These are phyloP conservation scores for Chouioia cunea DNA, from an alignment of 2,888 invertebrate genomes.

Conservation along the genomic window DNA sequence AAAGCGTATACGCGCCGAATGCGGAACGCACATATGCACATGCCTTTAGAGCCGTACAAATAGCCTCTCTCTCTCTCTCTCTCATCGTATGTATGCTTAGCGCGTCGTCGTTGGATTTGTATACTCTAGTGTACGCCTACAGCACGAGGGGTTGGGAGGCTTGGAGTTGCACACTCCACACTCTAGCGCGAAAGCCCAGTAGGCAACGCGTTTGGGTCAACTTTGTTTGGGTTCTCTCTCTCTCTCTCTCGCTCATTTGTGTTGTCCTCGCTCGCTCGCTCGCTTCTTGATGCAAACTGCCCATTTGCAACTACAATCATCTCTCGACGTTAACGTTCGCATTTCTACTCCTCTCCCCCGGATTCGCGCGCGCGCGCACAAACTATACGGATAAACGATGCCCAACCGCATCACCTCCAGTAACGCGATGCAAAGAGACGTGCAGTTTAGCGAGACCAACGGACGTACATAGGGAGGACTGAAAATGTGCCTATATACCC, in stretches of 20 bases:
- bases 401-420: conserved; percentile 22
- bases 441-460: too few species aligned
- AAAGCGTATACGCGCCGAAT: conserved; percentile 28
- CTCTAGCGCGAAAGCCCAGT: too few species aligned
- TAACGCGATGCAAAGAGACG: conserved; percentile 23
- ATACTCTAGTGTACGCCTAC: conserved; percentile 52
- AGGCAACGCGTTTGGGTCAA: conserved; percentile 59
- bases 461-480: too few species aligned
- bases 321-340: conserved; percentile 60
- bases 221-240: conserved; percentile 65
- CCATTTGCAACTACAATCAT: conserved; percentile 68
- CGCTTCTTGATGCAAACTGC: conserved; percentile 67
- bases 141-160: conserved; percentile 7
- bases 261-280: conserved; percentile 30
- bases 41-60: conserved; percentile 25
- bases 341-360: background rate
- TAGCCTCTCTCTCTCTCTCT: conserved; percentile 9
- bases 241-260: conserved; percentile 59
- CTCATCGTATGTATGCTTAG: conserved; percentile 12
- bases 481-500: too few species aligned
- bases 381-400: too few species aligned
- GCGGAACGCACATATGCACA: conserved; percentile 24
- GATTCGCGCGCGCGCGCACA: background rate
- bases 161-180: background rate
- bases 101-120: conserved; percentile 55